These are phyloP conservation scores for Pholis gunnellus DNA, from an alignment of 2,113 vertebrate species.

Conservation along the genomic window DNA sequence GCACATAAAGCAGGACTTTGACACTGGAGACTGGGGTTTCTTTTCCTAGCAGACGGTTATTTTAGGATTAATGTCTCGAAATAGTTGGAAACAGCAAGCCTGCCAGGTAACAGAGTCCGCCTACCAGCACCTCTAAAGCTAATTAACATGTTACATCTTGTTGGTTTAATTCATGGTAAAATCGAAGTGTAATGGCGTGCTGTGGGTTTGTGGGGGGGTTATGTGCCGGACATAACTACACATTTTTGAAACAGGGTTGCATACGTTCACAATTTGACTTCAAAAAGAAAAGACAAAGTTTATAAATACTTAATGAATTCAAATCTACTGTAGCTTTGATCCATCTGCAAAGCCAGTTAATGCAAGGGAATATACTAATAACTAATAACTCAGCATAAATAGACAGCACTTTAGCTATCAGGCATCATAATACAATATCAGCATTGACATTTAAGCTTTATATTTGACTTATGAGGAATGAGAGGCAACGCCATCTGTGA, in stretches of 20 bases:
- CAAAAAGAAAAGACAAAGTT: background rate
- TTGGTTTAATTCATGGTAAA: background rate
- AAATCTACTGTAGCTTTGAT: constrained; percentile 1
- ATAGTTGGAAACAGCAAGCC: constrained; percentile 12
- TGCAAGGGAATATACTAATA: background rate
- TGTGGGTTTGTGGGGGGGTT: background rate
- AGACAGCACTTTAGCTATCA: constrained; percentile 5
- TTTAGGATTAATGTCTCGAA: constrained; percentile 9
- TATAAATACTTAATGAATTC: background rate
- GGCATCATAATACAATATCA: constrained; percentile 1
- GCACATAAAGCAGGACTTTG: background rate
- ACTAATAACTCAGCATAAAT: constrained; percentile 5
- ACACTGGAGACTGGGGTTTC: background rate
- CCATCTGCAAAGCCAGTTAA: background rate
- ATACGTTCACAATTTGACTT: background rate
- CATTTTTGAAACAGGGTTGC: background rate
- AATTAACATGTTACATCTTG: background rate
- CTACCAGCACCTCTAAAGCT: constrained; percentile 3
- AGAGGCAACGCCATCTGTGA: constrained; percentile 25
- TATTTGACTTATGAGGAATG: constrained; percentile 14
- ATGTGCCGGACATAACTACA: background rate
- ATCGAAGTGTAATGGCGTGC: background rate
- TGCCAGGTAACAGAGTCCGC: background rate
- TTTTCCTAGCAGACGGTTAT: constrained; percentile 1
- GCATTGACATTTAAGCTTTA: constrained; percentile 9